These are phyloP conservation scores for Drosophila mercatorum DNA, from an alignment of 2,888 invertebrate genomes.

Conservation along the genomic window DNA sequence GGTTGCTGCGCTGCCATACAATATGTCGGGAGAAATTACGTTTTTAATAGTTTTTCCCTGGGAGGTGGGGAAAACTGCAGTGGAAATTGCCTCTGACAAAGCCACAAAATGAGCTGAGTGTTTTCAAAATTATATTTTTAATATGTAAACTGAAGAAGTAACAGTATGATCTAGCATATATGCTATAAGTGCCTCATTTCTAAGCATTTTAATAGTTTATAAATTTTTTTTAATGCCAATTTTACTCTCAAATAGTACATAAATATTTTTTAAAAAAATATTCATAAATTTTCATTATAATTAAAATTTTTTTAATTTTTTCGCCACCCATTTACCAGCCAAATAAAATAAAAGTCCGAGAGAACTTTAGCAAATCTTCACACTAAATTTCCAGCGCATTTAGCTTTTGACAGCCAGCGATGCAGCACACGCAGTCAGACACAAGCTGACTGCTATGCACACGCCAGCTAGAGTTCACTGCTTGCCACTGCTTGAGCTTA, in stretches of 20 bases:
- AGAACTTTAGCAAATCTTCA: neutral
- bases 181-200: too few relatives aligned
- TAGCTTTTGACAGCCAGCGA: neutral
- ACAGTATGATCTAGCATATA: neutral
- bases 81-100: neutral
- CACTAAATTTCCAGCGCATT: neutral
- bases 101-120: neutral
- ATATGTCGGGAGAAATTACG: slow-evolving; percentile 6
- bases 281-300: too few relatives aligned
- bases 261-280: neutral
- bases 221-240: neutral
- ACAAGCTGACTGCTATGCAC: neutral
- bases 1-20: slow-evolving; percentile 8
- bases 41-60: neutral
- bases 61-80: neutral
- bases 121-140: neutral
- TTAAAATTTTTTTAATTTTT: neutral
- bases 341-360: neutral
- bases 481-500: too few relatives aligned
- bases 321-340: neutral
- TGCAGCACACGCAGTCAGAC: neutral
- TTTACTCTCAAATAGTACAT: neutral
- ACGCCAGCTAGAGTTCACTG: slow-evolving; percentile 30
- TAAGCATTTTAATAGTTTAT: neutral
- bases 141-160: neutral